A percentile compares a stretch with the other conserved stretches of the same genome.
Conservation (phyloP, 2,797 vertebrate species). For the Pipistrellus kuhlii region DNA sequence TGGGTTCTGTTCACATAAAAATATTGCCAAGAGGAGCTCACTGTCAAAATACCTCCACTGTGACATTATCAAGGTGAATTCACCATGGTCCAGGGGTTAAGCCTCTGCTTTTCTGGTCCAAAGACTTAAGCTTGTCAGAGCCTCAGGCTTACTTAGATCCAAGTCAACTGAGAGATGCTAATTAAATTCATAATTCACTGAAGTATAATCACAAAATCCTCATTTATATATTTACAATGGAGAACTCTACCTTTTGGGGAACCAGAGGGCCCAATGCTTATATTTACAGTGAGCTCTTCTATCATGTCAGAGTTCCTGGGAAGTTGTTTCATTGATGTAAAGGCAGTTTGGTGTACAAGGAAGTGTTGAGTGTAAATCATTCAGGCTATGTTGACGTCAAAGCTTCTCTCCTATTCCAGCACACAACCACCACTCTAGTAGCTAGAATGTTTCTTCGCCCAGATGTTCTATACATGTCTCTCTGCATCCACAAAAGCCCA, state of each 20-base stretch:
- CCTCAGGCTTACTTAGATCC: neutral
- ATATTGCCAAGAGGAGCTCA: neutral
- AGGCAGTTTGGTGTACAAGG: neutral
- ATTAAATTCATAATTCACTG: constrained; percentile 17
- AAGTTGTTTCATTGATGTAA: neutral
- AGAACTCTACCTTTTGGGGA: neutral
- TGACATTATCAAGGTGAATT: neutral
- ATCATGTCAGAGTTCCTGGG: neutral
- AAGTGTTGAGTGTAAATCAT: neutral
- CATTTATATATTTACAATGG: neutral
- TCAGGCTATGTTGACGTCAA: too few species aligned
- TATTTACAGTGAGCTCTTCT: neutral
- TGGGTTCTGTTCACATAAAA: neutral
- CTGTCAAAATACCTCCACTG: neutral
- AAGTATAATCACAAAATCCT: neutral
- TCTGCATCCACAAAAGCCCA: neutral
- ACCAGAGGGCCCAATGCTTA: neutral
- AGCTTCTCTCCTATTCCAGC: neutral
- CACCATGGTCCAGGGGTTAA: too few species aligned
- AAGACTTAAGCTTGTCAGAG: neutral
- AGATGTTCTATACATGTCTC: neutral
- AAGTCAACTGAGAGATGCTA: constrained; percentile 8
- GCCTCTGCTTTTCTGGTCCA: neutral
- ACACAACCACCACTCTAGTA: neutral
- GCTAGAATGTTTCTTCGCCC: neutral